phyloP scores from a whole-genome alignment of 2,888 invertebrate genomes.

The Falcaria lacertinaria region DNA sequence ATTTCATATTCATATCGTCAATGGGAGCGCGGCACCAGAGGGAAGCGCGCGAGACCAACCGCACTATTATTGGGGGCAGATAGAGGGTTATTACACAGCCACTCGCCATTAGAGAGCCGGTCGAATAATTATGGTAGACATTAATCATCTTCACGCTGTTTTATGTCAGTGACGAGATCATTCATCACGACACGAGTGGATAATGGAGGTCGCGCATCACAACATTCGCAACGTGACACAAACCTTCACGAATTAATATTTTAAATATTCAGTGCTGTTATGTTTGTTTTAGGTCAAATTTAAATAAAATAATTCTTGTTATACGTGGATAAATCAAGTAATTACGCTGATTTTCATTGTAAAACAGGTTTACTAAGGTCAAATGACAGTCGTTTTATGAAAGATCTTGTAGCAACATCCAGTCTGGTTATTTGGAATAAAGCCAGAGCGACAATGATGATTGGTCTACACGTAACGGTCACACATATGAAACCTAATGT shows the following conservation, averaged over 20 bases:
- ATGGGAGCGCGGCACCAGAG: too few relatives aligned
- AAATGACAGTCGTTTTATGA: too few relatives aligned
- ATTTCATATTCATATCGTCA: background rate
- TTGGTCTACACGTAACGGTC: too few relatives aligned
- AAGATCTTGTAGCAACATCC: too few relatives aligned
- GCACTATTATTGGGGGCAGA: background rate
- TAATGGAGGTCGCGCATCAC: slow-evolving; percentile 29
- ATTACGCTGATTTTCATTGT: too few relatives aligned
- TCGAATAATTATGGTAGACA: slow-evolving; percentile 39
- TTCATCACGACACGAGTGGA: slow-evolving; percentile 39
- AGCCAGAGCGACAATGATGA: too few relatives aligned
- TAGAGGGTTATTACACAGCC: background rate
- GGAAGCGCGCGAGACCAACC: background rate
- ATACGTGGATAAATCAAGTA: too few relatives aligned
- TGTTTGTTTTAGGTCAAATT: too few relatives aligned
- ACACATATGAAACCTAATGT: too few relatives aligned
- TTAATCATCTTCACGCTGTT: slow-evolving; percentile 48
- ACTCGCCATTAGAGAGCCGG: slow-evolving; percentile 15
- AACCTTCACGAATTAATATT: slow-evolving; percentile 14
- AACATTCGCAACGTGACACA: slow-evolving; percentile 9
- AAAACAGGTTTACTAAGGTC: too few relatives aligned
- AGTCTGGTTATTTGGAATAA: too few relatives aligned
- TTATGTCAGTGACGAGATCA: slow-evolving; percentile 39
- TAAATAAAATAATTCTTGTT: too few relatives aligned
- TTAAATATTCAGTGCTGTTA: background rate